Evolutionary conservation across 1,140 invertebrate species (phyloP).

Genomic region (Halesus radiatus): DNA sequence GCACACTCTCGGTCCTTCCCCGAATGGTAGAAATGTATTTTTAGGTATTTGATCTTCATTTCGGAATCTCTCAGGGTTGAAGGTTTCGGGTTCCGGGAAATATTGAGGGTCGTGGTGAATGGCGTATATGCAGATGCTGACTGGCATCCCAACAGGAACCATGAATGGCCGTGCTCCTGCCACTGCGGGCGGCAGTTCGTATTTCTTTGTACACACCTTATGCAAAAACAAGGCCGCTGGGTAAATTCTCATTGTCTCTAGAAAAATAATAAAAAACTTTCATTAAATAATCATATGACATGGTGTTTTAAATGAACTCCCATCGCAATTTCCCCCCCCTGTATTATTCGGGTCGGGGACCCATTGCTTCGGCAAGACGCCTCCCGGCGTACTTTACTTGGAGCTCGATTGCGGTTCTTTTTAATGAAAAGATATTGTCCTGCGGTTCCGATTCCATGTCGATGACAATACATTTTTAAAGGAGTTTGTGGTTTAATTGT

Average conservation of each 20-base stretch:
- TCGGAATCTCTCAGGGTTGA: slow-evolving; percentile 75
- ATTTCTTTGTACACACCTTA: slow-evolving; percentile 44
- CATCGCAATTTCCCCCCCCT: too few relatives aligned
- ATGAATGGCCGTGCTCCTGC: slow-evolving; percentile 31
- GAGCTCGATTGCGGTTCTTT: too few relatives aligned
- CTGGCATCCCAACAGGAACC: slow-evolving; percentile 60
- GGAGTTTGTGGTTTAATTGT: too few relatives aligned
- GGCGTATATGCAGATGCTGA: slow-evolving; percentile 56
- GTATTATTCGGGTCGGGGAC: too few relatives aligned
- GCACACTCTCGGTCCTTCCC: slow-evolving; percentile 70
- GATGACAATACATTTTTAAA: too few relatives aligned
- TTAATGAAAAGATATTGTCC: too few relatives aligned
- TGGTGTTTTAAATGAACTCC: too few relatives aligned
- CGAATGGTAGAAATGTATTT: slow-evolving; percentile 71
- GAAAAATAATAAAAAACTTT: too few relatives aligned
- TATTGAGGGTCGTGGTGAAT: slow-evolving; percentile 64
- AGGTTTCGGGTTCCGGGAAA: slow-evolving; percentile 73
- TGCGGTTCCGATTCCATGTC: too few relatives aligned
- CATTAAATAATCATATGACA: too few relatives aligned
- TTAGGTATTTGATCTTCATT: slow-evolving; percentile 61
- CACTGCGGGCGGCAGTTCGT: slow-evolving; percentile 38
- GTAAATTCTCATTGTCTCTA: slow-evolving; percentile 47
- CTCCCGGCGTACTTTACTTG: too few relatives aligned
- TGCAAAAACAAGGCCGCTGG: slow-evolving; percentile 37
- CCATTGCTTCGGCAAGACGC: too few relatives aligned